Base-by-base conservation (phyloP, 2,888 invertebrate species). In the Catocala fraxini region DNA sequence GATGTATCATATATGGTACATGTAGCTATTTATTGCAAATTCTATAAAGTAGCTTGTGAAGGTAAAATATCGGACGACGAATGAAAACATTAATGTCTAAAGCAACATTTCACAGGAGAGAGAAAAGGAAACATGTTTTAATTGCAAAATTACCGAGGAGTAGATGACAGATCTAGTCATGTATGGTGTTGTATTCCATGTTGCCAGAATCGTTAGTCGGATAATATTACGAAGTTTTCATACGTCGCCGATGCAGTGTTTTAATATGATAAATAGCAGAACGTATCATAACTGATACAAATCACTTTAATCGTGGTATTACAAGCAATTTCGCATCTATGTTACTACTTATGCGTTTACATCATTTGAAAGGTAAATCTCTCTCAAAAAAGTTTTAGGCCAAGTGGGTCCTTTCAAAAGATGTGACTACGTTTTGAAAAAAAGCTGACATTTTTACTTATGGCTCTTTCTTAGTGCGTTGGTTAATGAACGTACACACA, bases 401-500 rank as follows among this genome's bases (percentile, higher is more conserved):
- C 43, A 48, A 53, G n/a, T 53, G 56, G 48, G 25, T 5, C 67
- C 75, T 77, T 77, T 78, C 79, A 79, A 70, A 68, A 46, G 64
- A 68, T 71, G 79, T 68, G 49, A 58, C 70, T 79, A 69, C 68
- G 49, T 63, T 73, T 73, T 69, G 68, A 34, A 77, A 39, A 35
- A 39, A 39, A 79, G 77, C 79, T 71, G 67, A 61, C 58, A 67
- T 68, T 71, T 71, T 55, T 59, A 71, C 69, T 63, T 63, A 64
- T 77, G 79, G 77, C 77, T 77, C 77, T 77, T 76, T 76, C 56
- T 78, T 70, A 78, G 77, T 77, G 77, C 76, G 66, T 69, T 85
- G 6, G 88, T 89, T 91, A 89, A 88, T 85, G 88, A 87, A 90
- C 90, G 86, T 85, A 88, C 89, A 92, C 89, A 92, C 92, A 92